Evolutionary conservation across 2,888 invertebrate species (phyloP).

Genomic region (Cantharis flavilabris): DNA sequence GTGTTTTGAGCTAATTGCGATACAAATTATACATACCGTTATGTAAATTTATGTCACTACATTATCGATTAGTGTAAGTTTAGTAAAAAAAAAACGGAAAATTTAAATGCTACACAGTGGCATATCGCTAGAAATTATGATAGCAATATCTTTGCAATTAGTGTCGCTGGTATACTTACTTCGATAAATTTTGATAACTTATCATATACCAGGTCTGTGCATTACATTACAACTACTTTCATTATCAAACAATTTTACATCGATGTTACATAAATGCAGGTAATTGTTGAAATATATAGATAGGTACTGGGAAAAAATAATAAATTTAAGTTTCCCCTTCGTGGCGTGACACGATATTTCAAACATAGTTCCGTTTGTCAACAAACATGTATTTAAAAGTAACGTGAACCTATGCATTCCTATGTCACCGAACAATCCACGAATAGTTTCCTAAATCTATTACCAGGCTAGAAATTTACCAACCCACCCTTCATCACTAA

Average conservation of each 20-base stretch:
- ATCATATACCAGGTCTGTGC: constrained; percentile 37
- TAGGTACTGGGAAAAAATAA: not conserved
- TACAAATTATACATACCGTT: not conserved
- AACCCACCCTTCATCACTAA: constrained; percentile 40
- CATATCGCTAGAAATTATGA: constrained; percentile 29
- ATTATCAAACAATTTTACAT: constrained; percentile 13
- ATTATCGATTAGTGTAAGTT: not conserved
- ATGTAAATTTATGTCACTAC: not conserved
- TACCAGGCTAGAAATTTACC: constrained; percentile 37
- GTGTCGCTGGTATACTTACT: constrained; percentile 35
- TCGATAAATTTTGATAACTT: constrained; percentile 35
- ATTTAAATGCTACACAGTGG: constrained; percentile 1
- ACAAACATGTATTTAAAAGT: constrained; percentile 41
- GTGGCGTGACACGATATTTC: constrained; percentile 26
- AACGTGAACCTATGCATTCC: constrained; percentile 47
- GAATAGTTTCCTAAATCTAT: constrained; percentile 41
- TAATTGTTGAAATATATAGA: constrained; percentile 2
- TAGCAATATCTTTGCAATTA: constrained; percentile 38
- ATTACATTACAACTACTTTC: constrained; percentile 37
- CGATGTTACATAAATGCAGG: not conserved
- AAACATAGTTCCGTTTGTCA: constrained; percentile 41
- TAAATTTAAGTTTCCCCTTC: not conserved
- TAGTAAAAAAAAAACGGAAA: not conserved
- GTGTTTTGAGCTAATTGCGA: not conserved
- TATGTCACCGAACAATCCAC: constrained; percentile 40